Evolutionary conservation across 2,797 vertebrate genomes (phyloP).

Genomic region (Okamejei kenojei): DNA sequence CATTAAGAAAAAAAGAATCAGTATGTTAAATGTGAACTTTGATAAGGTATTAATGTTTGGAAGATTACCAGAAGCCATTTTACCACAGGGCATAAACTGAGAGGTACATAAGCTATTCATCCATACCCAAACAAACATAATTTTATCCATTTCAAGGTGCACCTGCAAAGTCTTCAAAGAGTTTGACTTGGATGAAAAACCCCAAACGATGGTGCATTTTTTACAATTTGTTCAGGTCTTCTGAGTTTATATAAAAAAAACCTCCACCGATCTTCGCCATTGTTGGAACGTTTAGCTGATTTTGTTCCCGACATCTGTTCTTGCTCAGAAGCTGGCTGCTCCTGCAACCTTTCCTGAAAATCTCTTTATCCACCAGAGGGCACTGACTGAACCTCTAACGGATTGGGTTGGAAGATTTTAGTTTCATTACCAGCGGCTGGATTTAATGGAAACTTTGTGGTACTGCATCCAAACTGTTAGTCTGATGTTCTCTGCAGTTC

Average conservation of each 20-base stretch:
- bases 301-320: not conserved
- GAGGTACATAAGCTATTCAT: constrained; percentile 12
- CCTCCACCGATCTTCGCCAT: not conserved
- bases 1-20: not conserved
- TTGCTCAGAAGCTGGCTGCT: not conserved
- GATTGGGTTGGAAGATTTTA: not conserved
- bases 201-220: not conserved
- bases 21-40: not conserved
- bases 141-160: not conserved
- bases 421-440: not conserved
- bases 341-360: not conserved
- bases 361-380: not conserved
- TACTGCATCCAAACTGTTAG: not conserved
- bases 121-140: not conserved
- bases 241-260: not conserved
- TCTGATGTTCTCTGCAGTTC: not conserved
- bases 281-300: not conserved
- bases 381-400: not conserved
- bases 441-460: not conserved
- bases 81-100: not conserved
- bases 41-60: constrained; percentile 29
- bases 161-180: constrained; percentile 16
- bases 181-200: constrained; percentile 18
- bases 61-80: constrained; percentile 13
- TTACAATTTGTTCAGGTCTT: constrained; percentile 20